These are phyloP conservation scores for Drosophila tani DNA, from an alignment of 1,140 invertebrate genomes.

Conservation along the genomic window DNA sequence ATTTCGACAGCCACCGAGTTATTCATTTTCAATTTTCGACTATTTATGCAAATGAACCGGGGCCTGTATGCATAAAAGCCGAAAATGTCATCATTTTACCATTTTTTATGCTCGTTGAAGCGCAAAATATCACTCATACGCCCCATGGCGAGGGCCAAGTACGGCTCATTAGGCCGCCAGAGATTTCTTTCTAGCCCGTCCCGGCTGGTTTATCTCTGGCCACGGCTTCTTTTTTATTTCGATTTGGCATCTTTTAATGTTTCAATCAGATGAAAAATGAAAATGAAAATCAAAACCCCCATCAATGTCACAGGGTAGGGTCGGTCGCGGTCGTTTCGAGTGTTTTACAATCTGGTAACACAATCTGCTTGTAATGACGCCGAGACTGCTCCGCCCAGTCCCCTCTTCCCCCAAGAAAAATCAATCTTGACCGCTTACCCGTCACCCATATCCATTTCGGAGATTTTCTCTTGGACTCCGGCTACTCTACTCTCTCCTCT, in stretches of 20 bases:
- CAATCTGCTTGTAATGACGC: conserved; percentile 63
- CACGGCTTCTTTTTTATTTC: conserved; percentile 8
- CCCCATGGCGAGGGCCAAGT: conserved; percentile 58
- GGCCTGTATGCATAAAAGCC: conserved; percentile 74
- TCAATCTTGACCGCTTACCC: conserved; percentile 65
- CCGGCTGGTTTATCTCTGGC: conserved; percentile 18
- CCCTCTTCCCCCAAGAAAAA: conserved; percentile 43
- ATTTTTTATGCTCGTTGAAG: conserved; percentile 55
- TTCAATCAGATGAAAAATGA: conserved; percentile 79
- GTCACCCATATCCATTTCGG: conserved; percentile 71
- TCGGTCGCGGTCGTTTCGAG: conserved; percentile 37
- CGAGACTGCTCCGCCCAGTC: not conserved
- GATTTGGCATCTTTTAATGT: conserved; percentile 63
- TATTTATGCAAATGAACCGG: conserved; percentile 76
- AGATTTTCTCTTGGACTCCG: conserved; percentile 30
- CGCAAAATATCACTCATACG: conserved; percentile 81
- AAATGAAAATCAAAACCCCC: conserved; percentile 78
- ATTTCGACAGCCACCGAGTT: conserved; percentile 35
- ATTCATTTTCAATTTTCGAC: conserved; percentile 82
- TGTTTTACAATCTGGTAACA: conserved; percentile 77
- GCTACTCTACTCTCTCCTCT: not conserved
- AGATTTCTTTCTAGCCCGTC: conserved; percentile 42
- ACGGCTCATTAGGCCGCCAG: conserved; percentile 69
- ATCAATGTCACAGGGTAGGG: conserved; percentile 66
- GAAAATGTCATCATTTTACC: conserved; percentile 73